Base-by-base conservation (phyloP, 1,140 invertebrate genomes). In the Heliothis virescens region DNA sequence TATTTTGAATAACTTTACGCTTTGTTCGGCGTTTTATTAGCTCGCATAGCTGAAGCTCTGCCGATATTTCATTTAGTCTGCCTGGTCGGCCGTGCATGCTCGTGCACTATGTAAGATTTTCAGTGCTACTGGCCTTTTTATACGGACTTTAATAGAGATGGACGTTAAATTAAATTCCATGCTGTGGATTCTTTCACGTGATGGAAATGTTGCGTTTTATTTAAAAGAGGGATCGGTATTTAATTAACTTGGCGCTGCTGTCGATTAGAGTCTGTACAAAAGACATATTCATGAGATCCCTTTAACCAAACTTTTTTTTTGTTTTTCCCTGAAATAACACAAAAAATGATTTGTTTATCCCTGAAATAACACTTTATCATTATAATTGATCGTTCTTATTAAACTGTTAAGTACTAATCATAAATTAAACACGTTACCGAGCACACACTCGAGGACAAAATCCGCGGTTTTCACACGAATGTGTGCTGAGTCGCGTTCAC, bases 21-120 rank as follows among this genome's bases (percentile, higher is more conserved):
- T 11, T 34, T 9, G n/a, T 41, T 41, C 34, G 7, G 15, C 34
- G 15, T 63, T 63, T 47, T 41, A 16, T 63, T 63, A 29, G 29
- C 26, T 65, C 62, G 34, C 15, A 41, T 50, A 67, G 18, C 48
- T 48, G 41, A 16, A 67, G 13, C 16, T n/a, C 41, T 18, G 18
- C 63, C 41, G 63, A 48, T 67, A 48, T 48, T 26, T 47, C 41
- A 21, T 67, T 67, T 48, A 10, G 62, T 16, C n/a, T 65, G 62
- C 62, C 18, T 65, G 47, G 41, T 48, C n/a, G 34, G 11, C 29
- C 12, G 63, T 47, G 10, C 10, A 53, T 5, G 21, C 15, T n/a
- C 15, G 53, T 18, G 16, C n/a, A 57, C 16, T 62, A 29, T 12
- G 29, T 21, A 16, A 16, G 63, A 11, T 48, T 48, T 48, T 7